Evolutionary conservation across 2,113 vertebrate genomes (phyloP).

Genomic region (Microtus richardsoni): DNA sequence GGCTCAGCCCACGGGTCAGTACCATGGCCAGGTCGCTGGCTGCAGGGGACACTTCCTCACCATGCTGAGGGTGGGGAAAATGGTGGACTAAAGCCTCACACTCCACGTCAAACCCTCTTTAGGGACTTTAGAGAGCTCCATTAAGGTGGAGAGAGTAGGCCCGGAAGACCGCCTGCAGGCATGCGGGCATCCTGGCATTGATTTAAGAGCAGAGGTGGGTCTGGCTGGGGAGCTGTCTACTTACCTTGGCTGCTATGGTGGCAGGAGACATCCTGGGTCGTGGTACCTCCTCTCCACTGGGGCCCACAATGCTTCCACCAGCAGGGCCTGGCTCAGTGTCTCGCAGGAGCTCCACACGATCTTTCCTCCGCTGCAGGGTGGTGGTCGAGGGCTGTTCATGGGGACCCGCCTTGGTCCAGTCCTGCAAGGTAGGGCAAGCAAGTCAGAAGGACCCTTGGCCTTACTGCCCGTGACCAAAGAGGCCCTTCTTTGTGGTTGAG

Average conservation of each 20-base stretch:
- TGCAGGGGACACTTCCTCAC: constrained; percentile 95
- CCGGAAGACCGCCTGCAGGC: neutral
- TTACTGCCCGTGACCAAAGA: neutral
- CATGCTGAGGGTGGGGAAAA: constrained; percentile 86
- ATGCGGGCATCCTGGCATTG: neutral
- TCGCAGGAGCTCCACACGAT: constrained; percentile 91
- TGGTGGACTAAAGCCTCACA: too few relatives aligned
- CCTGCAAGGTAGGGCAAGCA: constrained; percentile 84
- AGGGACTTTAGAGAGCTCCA: rapidly evolving
- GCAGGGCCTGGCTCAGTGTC: constrained; percentile 88
- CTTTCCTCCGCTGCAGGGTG: constrained; percentile 94
- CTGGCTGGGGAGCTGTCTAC: rapidly evolving
- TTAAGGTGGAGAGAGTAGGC: neutral
- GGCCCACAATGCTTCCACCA: constrained; percentile 79
- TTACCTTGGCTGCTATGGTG: constrained; percentile 94
- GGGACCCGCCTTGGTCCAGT: constrained; percentile 95
- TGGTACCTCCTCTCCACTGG: constrained; percentile 87
- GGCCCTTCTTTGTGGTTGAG: neutral
- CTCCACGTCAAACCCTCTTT: neutral
- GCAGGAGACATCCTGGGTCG: constrained; percentile 91
- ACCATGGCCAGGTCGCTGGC: constrained; percentile 98
- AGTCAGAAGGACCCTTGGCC: neutral
- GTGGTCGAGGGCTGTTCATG: constrained; percentile 91
- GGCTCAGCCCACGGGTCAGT: constrained; percentile 94
- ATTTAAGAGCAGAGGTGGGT: neutral